Evolutionary conservation across 2,797 vertebrate genomes (phyloP), one percentile per base, ranked within the genome.

Genomic region (Streptopelia turtur): DNA sequence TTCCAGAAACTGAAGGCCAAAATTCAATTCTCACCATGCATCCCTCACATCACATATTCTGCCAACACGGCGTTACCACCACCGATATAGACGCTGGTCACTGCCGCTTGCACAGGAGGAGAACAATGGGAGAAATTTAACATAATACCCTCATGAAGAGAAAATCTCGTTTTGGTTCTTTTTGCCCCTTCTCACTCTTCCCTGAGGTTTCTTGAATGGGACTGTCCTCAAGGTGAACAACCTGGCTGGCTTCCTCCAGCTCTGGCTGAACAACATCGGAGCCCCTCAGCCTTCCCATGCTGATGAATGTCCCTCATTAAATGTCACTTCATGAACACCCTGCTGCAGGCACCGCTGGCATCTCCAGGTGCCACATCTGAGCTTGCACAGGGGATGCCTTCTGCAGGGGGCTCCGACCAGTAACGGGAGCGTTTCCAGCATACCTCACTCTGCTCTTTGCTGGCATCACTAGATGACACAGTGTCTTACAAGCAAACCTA

Each of bases 11-110:
- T 20, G 24, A 90, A 79, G 60, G 63, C 7, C 24, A 52, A 52
- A 75, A 47, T 50, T 75, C 16, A 68, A 0, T n/a, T 76, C 43
- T n/a, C 0, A 1, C 27, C 59, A 53, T 6, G 8, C 15, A 14
- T 13, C 20, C 12, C 13, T 45, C 68, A 24, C 25, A 3, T 28
- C 17, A 25, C 28, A 30, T 1, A 7, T 18, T 28, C n/a, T 24
- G 59, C 49, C 55, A 65, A 18, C 18, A 13, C 0, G 14, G 57
- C 50, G 41, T 35, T 37, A 18, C 31, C 2, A 3, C 52, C 61
- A 59, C 31, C 35, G 24, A 15, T 13, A 50, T 28, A 80, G 28
- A 10, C 50, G 33, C 28, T 60, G 60, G 20, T 43, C 63, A 52
- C n/a, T n/a, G 47, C 31, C 91, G 60, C n/a, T 91, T 50, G 53